These are phyloP conservation scores for Beroe forskalii DNA, from an alignment of 37 sponge, comb jelly and placozoan species.

Conservation along the genomic window DNA sequence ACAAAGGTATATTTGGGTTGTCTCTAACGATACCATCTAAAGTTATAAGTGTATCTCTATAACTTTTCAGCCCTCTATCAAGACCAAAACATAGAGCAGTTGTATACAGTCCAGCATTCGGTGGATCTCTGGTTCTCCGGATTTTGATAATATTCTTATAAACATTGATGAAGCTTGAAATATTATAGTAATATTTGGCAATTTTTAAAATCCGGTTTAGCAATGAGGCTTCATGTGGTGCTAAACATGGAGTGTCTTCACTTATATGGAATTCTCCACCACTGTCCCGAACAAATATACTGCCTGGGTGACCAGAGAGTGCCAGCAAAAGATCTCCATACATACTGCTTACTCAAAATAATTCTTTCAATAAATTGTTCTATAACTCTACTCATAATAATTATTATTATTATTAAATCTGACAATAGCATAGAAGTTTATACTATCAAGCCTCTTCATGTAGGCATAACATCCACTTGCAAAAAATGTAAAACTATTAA, in stretches of 20 bases:
- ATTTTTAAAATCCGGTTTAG: slow-evolving; percentile 28
- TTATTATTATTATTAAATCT: no score
- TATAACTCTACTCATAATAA: no score
- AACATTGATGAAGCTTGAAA: slow-evolving; percentile 9
- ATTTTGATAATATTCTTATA: slow-evolving; percentile 37
- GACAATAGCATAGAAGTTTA: no score
- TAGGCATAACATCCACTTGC: no score
- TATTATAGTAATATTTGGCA: slow-evolving; percentile 27
- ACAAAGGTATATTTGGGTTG: slow-evolving; percentile 34
- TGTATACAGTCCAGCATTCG: slow-evolving; percentile 55
- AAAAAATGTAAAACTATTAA: no score
- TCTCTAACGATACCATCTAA: slow-evolving; percentile 9
- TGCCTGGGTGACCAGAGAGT: slow-evolving; percentile 53
- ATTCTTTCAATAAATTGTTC: no score
- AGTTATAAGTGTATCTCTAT: slow-evolving; percentile 11
- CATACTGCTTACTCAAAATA: no score
- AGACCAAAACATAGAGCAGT: slow-evolving; percentile 32
- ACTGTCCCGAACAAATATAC: slow-evolving; percentile 55
- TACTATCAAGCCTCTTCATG: no score
- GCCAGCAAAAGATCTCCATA: slow-evolving; percentile 44
- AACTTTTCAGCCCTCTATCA: slow-evolving; percentile 24
- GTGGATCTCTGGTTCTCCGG: slow-evolving; percentile 22
- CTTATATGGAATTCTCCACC: slow-evolving; percentile 60
- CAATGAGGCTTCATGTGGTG: slow-evolving; percentile 46
- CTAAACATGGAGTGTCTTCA: slow-evolving; percentile 54